Evolutionary conservation across 1,140 invertebrate species (phyloP), one percentile per base, ranked within the genome.

Genomic region (Cheumatopsyche charites): DNA sequence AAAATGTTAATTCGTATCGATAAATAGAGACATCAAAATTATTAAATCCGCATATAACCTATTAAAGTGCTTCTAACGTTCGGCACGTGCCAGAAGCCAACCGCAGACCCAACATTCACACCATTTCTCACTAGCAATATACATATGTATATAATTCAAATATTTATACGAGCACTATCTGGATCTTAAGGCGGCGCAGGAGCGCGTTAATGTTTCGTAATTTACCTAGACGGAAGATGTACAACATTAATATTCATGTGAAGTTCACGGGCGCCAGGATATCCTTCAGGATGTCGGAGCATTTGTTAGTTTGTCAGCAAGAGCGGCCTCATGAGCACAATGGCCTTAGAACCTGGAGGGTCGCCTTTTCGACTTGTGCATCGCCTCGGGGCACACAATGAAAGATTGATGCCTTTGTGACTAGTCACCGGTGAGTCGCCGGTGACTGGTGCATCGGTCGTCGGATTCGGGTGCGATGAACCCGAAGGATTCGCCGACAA

Each of bases 211-310:
- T 74, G 55, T 52, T 52, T 67, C 63, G 65, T 69, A 72, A 69
- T 68, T 74, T 58, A 70, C 62, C 65, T 72, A 47, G 62, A 58
- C 69, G 69, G 73, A 72, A 71, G 73, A 74, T 67, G 65, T 69
- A 43, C 19, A 45, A 36, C 62, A 63, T 74, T 74, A 71, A 74
- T 74, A 74, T 74, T 74, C 73, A 74, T 74, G 67, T 74, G 65
- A 68, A 74, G 52, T 74, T 74, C 25, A 55, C 36, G 72, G 70
- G 73, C 73, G 73, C 73, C 73, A 74, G 73, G 73, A 74, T 72
- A 72, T 72, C 70, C 73, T 71, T 62, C 58, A 61, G 45, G 70
- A 69, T 61, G 73, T 71, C 25, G 19, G 65, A 71, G 26, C 61
- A 73, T 70, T 70, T 70, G 72, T 70, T 73, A 68, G 41, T 70